These are phyloP conservation scores for Alosa sapidissima DNA, from an alignment of 2,797 vertebrate species.

Conservation along the genomic window DNA sequence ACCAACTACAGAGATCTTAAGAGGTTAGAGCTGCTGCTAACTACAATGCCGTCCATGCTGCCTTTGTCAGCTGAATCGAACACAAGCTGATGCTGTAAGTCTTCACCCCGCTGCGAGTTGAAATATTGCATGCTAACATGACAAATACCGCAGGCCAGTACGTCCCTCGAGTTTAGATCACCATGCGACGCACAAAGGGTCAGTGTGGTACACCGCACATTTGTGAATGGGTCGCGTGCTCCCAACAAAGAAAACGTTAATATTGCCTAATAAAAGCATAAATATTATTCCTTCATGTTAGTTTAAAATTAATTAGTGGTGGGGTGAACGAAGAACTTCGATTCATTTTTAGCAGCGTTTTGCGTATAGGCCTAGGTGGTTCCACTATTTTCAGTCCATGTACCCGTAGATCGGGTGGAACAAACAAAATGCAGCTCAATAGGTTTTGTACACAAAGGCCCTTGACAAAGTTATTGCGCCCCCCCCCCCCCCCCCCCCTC, in stretches of 20 bases:
- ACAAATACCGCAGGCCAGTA: slow-evolving; percentile 7
- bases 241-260: slow-evolving; percentile 9
- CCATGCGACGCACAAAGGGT: background rate
- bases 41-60: slow-evolving; percentile 19
- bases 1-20: background rate
- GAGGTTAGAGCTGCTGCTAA: background rate
- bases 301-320: slow-evolving; percentile 5
- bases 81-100: slow-evolving; percentile 11
- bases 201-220: slow-evolving; percentile 23
- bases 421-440: background rate
- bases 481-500: background rate
- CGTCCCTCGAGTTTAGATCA: slow-evolving; percentile 16
- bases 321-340: background rate
- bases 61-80: slow-evolving; percentile 20
- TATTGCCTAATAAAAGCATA: background rate
- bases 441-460: slow-evolving; percentile 22
- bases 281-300: background rate
- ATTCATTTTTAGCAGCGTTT: background rate
- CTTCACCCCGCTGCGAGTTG: slow-evolving; percentile 18
- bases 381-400: background rate
- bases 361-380: background rate
- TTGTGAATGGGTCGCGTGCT: slow-evolving; percentile 2
- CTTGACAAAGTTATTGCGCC: background rate
- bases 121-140: slow-evolving; percentile 25
- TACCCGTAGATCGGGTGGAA: background rate